Conservation (phyloP, 2,113 vertebrate species). For the Motacilla tschutschensis region DNA sequence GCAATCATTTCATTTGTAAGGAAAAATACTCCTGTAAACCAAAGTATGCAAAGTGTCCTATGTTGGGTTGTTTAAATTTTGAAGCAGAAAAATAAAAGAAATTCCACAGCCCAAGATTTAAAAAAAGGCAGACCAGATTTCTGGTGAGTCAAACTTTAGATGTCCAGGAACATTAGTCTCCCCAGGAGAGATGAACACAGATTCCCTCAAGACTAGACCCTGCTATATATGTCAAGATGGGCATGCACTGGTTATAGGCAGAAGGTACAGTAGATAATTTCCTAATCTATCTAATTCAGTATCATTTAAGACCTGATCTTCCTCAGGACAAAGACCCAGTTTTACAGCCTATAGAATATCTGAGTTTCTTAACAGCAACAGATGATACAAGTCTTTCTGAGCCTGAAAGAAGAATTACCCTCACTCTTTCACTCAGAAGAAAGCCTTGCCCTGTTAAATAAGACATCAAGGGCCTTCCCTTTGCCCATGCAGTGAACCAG, state of each 20-base stretch:
- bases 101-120: not conserved
- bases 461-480: not conserved
- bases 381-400: not conserved
- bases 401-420: not conserved
- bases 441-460: not conserved
- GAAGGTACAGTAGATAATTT: not conserved
- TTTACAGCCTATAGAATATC: not conserved
- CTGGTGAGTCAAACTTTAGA: not conserved
- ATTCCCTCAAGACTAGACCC: not conserved
- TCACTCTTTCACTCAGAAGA: not conserved
- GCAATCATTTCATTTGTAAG: not conserved
- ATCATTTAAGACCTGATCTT: not conserved
- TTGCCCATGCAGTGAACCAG: not conserved
- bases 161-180: accelerated
- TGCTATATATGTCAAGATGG: not conserved
- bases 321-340: not conserved
- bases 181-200: not conserved
- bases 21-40: not conserved
- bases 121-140: not conserved
- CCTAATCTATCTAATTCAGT: not conserved
- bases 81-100: not conserved
- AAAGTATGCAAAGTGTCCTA: not conserved
- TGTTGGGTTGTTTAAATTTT: not conserved
- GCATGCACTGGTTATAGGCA: not conserved
- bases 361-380: not conserved